Evolutionary conservation across 2,888 invertebrate species (phyloP).

Genomic region (Acanthosepion pharaonis): DNA sequence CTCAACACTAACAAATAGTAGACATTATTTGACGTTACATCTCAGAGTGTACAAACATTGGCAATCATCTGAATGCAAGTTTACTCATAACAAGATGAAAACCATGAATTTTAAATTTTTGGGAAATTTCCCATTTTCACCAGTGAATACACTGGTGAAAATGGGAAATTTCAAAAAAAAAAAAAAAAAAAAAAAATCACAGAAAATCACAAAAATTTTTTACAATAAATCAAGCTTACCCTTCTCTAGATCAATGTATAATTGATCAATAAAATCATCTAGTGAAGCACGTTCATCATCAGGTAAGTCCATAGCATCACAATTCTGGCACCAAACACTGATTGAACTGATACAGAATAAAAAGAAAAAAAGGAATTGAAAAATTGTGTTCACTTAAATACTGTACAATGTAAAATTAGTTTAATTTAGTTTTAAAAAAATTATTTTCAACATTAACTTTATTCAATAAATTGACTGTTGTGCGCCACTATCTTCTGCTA

Average conservation of each 20-base stretch:
- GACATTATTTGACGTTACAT: too few species aligned
- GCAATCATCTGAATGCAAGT: background rate
- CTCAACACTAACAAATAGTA: too few species aligned
- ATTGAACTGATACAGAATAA: constrained; percentile 80
- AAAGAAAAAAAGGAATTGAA: background rate
- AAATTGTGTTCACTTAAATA: too few species aligned
- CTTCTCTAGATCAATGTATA: constrained; percentile 88
- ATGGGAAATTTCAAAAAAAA: background rate
- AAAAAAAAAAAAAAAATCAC: background rate
- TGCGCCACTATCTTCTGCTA: too few species aligned
- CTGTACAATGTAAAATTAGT: too few species aligned
- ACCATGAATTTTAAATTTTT: too few species aligned
- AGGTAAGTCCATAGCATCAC: constrained; percentile 81
- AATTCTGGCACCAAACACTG: constrained; percentile 88
- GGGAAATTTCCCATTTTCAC: too few species aligned
- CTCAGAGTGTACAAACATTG: too few species aligned
- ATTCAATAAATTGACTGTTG: background rate
- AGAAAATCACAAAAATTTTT: background rate
- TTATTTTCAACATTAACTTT: background rate
- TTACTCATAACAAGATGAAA: background rate
- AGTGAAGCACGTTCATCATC: constrained; percentile 81
- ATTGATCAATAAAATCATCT: constrained; percentile 85
- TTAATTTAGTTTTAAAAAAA: too few species aligned
- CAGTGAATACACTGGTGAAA: too few species aligned
- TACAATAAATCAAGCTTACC: constrained; percentile 77